phyloP scores from a whole-genome alignment of 2,113 vertebrate genomes.

The Psephotus haematonotus region DNA sequence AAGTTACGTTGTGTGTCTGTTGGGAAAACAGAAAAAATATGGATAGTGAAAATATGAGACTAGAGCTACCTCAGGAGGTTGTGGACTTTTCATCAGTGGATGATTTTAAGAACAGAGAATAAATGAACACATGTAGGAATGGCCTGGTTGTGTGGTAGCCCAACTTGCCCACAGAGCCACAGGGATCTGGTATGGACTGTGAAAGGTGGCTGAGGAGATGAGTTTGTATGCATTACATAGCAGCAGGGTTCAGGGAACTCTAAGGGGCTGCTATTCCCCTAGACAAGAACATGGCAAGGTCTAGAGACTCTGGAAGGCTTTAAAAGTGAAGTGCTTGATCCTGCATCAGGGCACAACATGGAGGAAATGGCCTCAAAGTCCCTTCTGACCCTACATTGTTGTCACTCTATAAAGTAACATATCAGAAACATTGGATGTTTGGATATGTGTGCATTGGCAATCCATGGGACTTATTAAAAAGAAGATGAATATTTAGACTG shows the following conservation, averaged over 20 bases:
- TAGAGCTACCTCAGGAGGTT: not conserved
- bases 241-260: not conserved
- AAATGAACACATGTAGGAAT: not conserved
- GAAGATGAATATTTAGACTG: not conserved
- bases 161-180: not conserved
- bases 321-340: not conserved
- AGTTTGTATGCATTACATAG: rapidly evolving
- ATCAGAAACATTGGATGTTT: not conserved
- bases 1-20: not conserved
- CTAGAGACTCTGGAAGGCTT: not conserved
- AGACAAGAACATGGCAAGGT: not conserved
- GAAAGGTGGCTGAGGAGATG: not conserved
- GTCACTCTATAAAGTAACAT: not conserved
- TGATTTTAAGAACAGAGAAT: not conserved
- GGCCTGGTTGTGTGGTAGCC: not conserved
- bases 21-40: not conserved
- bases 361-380: not conserved
- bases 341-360: not conserved
- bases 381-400: not conserved
- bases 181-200: not conserved
- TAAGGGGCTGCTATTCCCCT: not conserved
- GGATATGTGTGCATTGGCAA: not conserved
- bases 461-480: not conserved
- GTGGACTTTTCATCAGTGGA: not conserved
- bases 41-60: not conserved